A percentile compares a stretch with the other conserved stretches of the same genome.
Evolutionary conservation across 1,140 invertebrate genomes (phyloP).

Genomic region (Drosophila bipectinata): DNA sequence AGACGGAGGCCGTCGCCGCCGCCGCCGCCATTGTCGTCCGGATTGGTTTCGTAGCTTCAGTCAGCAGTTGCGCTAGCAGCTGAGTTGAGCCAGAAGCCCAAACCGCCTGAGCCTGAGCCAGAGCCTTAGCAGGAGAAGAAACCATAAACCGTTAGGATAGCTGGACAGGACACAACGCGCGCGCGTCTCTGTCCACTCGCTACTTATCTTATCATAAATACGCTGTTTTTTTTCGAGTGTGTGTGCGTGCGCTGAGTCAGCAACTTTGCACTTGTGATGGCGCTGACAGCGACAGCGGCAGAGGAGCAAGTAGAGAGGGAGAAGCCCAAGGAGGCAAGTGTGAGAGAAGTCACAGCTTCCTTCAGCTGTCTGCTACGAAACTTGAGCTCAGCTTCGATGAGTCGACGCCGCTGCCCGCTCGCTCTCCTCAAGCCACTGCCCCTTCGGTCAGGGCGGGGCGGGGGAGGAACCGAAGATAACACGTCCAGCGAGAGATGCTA

Average conservation of each 20-base stretch:
- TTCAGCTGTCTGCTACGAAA: slow-evolving; percentile 32
- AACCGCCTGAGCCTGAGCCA: neutral
- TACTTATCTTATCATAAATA: neutral
- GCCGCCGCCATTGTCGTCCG: slow-evolving; percentile 35
- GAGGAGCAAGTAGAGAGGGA: slow-evolving; percentile 3
- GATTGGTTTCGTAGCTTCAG: slow-evolving; percentile 36
- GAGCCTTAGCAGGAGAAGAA: neutral
- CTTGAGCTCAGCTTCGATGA: slow-evolving; percentile 39
- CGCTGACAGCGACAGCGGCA: slow-evolving; percentile 10
- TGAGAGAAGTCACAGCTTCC: slow-evolving; percentile 20
- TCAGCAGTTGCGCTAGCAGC: slow-evolving; percentile 49
- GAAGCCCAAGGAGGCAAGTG: neutral
- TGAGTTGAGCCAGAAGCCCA: slow-evolving; percentile 27
- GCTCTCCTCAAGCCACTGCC: slow-evolving; percentile 19
- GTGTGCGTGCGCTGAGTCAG: slow-evolving; percentile 1
- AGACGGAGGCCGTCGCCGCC: slow-evolving; percentile 4
- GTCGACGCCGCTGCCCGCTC: slow-evolving; percentile 23
- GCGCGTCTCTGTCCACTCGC: slow-evolving; percentile 10
- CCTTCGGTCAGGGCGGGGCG: neutral
- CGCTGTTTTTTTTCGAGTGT: slow-evolving; percentile 2
- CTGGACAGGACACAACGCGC: slow-evolving; percentile 21
- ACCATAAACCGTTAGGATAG: slow-evolving; percentile 11
- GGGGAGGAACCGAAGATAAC: neutral
- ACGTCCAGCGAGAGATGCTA: slow-evolving; percentile 27
- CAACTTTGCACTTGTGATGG: neutral